These are phyloP conservation scores for Hermetia illucens DNA, from an alignment of 1,140 invertebrate genomes.

Conservation along the genomic window DNA sequence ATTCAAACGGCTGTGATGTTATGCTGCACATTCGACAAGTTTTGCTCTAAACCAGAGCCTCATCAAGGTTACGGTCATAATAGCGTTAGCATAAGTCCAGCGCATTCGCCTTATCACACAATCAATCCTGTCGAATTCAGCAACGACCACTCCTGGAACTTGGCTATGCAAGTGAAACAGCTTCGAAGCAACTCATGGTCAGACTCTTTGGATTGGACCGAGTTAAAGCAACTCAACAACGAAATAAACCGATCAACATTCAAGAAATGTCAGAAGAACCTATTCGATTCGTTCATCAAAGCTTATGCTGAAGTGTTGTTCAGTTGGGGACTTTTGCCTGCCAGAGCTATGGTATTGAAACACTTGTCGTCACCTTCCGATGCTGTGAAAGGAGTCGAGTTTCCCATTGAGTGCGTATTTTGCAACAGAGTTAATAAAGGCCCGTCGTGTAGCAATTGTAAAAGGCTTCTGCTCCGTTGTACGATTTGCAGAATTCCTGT, in stretches of 20 bases:
- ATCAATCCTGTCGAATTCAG: slow-evolving; percentile 58
- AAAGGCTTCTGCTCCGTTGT: slow-evolving; percentile 57
- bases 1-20: slow-evolving; percentile 89
- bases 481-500: slow-evolving; percentile 75
- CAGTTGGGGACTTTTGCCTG: slow-evolving; percentile 63
- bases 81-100: slow-evolving; percentile 35
- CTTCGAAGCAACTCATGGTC: slow-evolving; percentile 82
- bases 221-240: slow-evolving; percentile 14
- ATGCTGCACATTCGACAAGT: slow-evolving; percentile 65
- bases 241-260: slow-evolving; percentile 20
- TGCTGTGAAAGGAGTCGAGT: slow-evolving; percentile 57
- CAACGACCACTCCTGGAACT: slow-evolving; percentile 5
- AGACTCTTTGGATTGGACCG: slow-evolving; percentile 52
- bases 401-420: slow-evolving; percentile 55
- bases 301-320: slow-evolving; percentile 82
- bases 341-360: slow-evolving; percentile 63
- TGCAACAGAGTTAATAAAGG: slow-evolving; percentile 45
- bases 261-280: slow-evolving; percentile 34
- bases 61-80: slow-evolving; percentile 27
- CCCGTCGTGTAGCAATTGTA: slow-evolving; percentile 52
- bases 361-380: slow-evolving; percentile 43
- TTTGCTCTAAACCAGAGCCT: slow-evolving; percentile 9
- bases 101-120: slow-evolving; percentile 81
- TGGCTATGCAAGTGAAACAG: slow-evolving; percentile 39
- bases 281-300: slow-evolving; percentile 78